A percentile compares a stretch with the other conserved stretches of the same genome.
phyloP scores from a whole-genome alignment of 2,797 vertebrate genomes.

The Pseudopleuronectes americanus region DNA sequence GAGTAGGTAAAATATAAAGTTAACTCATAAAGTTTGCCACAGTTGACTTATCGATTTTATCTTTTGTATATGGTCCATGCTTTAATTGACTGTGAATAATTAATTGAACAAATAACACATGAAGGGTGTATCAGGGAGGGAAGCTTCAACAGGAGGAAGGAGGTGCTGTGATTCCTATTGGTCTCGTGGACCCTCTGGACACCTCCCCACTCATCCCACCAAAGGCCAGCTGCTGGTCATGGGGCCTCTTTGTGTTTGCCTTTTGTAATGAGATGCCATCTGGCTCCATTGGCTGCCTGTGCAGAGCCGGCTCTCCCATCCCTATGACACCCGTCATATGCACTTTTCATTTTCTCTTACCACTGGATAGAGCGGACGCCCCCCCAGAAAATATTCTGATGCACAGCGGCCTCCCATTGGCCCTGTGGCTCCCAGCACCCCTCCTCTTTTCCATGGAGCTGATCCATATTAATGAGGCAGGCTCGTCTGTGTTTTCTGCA shows the following conservation, averaged over 20 bases:
- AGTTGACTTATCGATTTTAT: no score
- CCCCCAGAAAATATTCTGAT: constrained; percentile 54
- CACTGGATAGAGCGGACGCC: constrained; percentile 63
- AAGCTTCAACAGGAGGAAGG: constrained; percentile 16
- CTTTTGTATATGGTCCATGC: background rate
- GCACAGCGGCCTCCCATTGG: constrained; percentile 78
- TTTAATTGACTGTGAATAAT: constrained; percentile 11
- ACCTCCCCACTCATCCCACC: constrained; percentile 23
- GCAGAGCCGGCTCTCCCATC: constrained; percentile 53
- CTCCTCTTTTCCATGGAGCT: constrained; percentile 81
- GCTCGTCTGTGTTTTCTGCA: constrained; percentile 77
- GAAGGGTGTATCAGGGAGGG: constrained; percentile 9
- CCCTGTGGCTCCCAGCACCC: constrained; percentile 53
- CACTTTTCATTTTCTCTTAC: constrained; percentile 48
- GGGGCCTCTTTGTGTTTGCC: constrained; percentile 77
- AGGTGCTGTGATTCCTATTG: constrained; percentile 33
- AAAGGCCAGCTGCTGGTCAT: constrained; percentile 77
- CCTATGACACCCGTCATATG: constrained; percentile 61
- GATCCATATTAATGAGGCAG: constrained; percentile 87
- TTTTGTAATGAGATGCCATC: constrained; percentile 83
- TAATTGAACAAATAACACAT: constrained; percentile 5
- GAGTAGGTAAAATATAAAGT: background rate
- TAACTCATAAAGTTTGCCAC: no score
- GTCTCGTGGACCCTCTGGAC: constrained; percentile 42
- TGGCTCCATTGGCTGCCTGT: constrained; percentile 71